A percentile compares a stretch with the other conserved stretches of the same genome.
phyloP scores from a whole-genome alignment of 2,888 invertebrate genomes.

The Tanypteryx hageni region DNA sequence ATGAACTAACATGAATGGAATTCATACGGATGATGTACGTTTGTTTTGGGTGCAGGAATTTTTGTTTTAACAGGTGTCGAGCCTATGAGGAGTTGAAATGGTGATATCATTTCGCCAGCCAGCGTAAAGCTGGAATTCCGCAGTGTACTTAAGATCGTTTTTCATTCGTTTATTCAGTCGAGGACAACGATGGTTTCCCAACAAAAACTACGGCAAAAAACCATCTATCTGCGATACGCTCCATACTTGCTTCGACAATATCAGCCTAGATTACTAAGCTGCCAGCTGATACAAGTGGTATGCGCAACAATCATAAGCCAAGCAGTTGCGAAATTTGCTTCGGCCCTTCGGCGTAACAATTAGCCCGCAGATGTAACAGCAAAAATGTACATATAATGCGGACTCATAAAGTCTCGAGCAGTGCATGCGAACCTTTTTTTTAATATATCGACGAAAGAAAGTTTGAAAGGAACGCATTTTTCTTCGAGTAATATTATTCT shows the following conservation, averaged over 20 bases:
- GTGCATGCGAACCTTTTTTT: too few species aligned
- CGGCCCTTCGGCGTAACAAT: not conserved
- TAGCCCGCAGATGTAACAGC: not conserved
- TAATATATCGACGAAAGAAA: too few species aligned
- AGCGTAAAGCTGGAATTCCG: not conserved
- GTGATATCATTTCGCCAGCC: not conserved
- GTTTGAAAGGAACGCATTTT: too few species aligned
- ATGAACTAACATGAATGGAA: too few species aligned
- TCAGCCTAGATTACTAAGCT: conserved; percentile 6
- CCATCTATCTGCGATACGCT: not conserved
- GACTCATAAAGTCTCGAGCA: too few species aligned
- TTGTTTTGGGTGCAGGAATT: too few species aligned
- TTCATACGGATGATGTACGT: too few species aligned
- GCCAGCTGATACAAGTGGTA: not conserved
- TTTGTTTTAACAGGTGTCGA: too few species aligned
- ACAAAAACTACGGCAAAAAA: conserved; percentile 1
- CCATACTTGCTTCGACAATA: not conserved
- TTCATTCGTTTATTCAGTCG: not conserved
- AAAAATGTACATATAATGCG: too few species aligned
- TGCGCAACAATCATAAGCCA: not conserved
- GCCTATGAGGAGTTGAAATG: not conserved
- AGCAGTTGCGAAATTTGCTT: not conserved
- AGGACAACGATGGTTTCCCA: not conserved
- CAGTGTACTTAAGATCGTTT: not conserved
- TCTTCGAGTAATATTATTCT: too few species aligned